Percentiles rank a stretch among this genome's conserved stretches.
Evolutionary conservation across 2,888 invertebrate genomes (phyloP).

Genomic region (Andrena bicolor): DNA sequence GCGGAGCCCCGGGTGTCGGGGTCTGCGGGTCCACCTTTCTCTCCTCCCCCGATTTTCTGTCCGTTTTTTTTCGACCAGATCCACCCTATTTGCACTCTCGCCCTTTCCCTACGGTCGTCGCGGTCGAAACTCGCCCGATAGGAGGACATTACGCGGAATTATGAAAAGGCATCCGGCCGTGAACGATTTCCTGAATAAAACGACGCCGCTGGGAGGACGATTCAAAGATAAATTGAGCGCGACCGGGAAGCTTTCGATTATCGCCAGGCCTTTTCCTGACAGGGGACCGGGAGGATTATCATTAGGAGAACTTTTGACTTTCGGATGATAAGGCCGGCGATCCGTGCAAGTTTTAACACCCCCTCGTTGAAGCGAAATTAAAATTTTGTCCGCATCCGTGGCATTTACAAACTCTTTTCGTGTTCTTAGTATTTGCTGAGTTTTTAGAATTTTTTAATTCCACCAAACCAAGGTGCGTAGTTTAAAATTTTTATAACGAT

Average conservation of each 20-base stretch:
- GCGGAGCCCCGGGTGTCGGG: constrained; percentile 59
- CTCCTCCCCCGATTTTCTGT: constrained; percentile 15
- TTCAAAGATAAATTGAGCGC: constrained; percentile 70
- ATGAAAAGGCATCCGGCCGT: constrained; percentile 71
- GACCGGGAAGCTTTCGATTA: constrained; percentile 63
- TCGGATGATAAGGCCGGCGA: constrained; percentile 24
- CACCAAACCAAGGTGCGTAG: no score
- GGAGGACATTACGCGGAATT: constrained; percentile 68
- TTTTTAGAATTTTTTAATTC: no score
- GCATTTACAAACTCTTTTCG: no score
- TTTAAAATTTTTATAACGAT: no score
- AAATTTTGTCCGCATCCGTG: not conserved
- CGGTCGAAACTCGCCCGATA: constrained; percentile 52
- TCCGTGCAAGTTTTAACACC: not conserved
- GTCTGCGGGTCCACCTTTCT: constrained; percentile 51
- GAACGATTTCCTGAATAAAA: constrained; percentile 72
- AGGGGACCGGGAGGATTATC: constrained; percentile 31
- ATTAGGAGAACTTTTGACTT: constrained; percentile 26
- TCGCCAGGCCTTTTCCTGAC: constrained; percentile 28
- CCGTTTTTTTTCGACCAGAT: constrained; percentile 9
- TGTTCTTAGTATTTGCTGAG: no score
- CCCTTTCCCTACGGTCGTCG: constrained; percentile 37
- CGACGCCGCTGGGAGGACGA: constrained; percentile 59
- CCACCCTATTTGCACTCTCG: constrained; percentile 52
- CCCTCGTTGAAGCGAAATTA: not conserved